A percentile compares a stretch with the other conserved stretches of the same genome.
phyloP scores from a whole-genome alignment of 2,888 invertebrate genomes.

The Chloromyia formosa region DNA sequence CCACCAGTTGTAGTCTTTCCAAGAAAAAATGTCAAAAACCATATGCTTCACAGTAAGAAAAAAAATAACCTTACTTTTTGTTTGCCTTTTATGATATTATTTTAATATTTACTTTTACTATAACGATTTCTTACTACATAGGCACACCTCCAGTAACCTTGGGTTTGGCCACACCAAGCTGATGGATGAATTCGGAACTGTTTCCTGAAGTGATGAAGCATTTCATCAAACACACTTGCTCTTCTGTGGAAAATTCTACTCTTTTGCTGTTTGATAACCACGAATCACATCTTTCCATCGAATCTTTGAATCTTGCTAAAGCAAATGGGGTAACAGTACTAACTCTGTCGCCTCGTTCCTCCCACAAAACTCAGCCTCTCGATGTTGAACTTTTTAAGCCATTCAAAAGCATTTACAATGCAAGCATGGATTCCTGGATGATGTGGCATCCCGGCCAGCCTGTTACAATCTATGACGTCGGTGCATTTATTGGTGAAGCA shows the following conservation, averaged over 20 bases:
- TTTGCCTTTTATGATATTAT: too few species aligned
- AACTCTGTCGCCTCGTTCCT: conserved; percentile 61
- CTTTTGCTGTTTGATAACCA: conserved; percentile 58
- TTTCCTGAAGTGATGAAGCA: conserved; percentile 58
- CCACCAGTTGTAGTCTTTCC: too few species aligned
- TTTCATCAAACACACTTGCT: conserved; percentile 56
- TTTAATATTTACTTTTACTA: too few species aligned
- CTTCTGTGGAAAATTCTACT: conserved; percentile 54
- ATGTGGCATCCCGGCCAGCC: too few species aligned
- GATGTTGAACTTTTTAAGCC: conserved; percentile 59
- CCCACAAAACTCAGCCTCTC: conserved; percentile 62
- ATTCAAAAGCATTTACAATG: neutral
- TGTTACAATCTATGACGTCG: too few species aligned
- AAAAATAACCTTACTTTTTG: too few species aligned
- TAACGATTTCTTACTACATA: too few species aligned
- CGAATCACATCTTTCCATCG: conserved; percentile 53
- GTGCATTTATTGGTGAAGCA: too few species aligned
- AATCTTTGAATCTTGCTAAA: conserved; percentile 56
- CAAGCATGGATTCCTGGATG: too few species aligned
- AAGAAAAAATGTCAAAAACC: too few species aligned
- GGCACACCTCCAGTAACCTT: conserved; percentile 55
- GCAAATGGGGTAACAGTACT: conserved; percentile 59
- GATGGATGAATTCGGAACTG: conserved; percentile 58
- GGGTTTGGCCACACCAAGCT: conserved; percentile 56
- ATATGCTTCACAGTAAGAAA: too few species aligned